phyloP scores from a whole-genome alignment of 2,888 invertebrate species.

The Fabriciana adippe region DNA sequence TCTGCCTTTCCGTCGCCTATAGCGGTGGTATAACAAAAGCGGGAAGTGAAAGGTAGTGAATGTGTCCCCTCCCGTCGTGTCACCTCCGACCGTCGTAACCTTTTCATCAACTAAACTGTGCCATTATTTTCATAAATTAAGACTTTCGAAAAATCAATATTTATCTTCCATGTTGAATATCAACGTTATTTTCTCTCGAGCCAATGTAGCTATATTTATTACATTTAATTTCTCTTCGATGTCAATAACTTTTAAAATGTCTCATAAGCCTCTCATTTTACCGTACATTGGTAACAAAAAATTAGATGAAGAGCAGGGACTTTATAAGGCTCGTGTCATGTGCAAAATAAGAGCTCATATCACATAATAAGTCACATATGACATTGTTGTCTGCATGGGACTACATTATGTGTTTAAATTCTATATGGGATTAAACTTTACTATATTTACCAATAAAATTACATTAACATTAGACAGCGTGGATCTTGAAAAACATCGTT shows the following conservation, averaged over 20 bases:
- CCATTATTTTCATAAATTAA: conserved; percentile 14
- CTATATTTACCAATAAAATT: neutral
- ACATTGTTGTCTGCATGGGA: no score
- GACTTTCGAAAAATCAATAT: neutral
- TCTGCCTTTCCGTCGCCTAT: conserved; percentile 74
- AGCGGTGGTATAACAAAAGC: conserved; percentile 76
- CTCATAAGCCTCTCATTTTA: no score
- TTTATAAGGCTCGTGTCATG: no score
- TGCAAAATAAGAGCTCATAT: no score
- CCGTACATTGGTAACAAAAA: no score
- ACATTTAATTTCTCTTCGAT: no score
- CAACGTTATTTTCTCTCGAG: neutral
- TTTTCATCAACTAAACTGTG: conserved; percentile 42
- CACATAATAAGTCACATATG: no score
- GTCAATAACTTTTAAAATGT: no score
- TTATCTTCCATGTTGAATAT: neutral
- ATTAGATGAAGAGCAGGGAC: no score
- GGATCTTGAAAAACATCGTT: neutral
- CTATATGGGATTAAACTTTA: no score
- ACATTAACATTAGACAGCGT: neutral
- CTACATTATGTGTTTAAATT: no score
- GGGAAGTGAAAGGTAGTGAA: conserved; percentile 83
- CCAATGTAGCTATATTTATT: neutral
- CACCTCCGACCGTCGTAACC: conserved; percentile 46
- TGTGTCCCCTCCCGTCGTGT: conserved; percentile 72